Evolutionary conservation across 1,140 invertebrate species (phyloP).

Genomic region (Bombus turneri): DNA sequence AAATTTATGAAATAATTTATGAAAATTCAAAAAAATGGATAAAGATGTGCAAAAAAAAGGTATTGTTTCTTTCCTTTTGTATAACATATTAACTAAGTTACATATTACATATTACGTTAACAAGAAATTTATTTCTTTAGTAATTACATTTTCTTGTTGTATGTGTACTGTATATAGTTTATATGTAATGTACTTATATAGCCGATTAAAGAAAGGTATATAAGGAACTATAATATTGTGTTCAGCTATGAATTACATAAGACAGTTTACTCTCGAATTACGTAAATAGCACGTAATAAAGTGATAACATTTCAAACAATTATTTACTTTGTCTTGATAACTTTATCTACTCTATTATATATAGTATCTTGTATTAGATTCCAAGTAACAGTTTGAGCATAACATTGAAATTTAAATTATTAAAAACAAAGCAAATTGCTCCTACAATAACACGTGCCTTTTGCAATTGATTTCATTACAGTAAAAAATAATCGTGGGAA

Average conservation of each 20-base stretch:
- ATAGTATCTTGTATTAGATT: no score
- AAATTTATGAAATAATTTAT: background rate
- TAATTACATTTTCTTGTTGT: background rate
- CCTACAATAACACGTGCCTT: no score
- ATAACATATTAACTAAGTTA: background rate
- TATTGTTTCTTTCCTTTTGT: background rate
- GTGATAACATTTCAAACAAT: background rate
- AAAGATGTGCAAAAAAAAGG: background rate
- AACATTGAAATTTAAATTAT: background rate
- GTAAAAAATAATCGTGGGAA: background rate
- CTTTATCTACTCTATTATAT: no score
- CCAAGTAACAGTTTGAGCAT: background rate
- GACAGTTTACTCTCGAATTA: constrained; percentile 36
- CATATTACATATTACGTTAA: background rate
- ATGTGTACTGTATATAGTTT: background rate
- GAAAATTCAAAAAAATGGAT: background rate
- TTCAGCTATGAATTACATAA: constrained; percentile 37
- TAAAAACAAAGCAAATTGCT: background rate
- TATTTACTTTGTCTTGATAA: no score
- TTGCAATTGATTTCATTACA: background rate
- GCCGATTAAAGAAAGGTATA: background rate
- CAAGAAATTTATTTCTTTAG: background rate
- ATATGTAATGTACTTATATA: no score
- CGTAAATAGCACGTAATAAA: constrained; percentile 48
- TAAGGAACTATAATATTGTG: background rate